phyloP scores from a whole-genome alignment of 1,140 invertebrate species.

The Linepithema humile region DNA sequence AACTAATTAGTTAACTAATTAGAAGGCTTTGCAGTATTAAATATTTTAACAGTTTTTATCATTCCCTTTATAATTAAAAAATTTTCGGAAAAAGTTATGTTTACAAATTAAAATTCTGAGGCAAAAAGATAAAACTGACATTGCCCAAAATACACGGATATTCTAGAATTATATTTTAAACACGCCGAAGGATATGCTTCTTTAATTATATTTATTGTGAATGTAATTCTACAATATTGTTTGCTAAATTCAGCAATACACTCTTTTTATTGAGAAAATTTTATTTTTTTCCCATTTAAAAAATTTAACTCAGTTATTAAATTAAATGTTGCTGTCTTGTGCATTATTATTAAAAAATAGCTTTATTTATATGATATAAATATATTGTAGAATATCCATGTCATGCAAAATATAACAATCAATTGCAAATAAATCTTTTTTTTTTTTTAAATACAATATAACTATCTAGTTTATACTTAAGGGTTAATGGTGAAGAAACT shows the following conservation, averaged over 20 bases:
- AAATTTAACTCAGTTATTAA: not conserved
- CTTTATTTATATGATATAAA: not conserved
- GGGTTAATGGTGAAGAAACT: not conserved
- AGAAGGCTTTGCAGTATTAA: not conserved
- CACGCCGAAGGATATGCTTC: not conserved
- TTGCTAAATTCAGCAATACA: not conserved
- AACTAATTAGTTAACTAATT: conserved; percentile 11
- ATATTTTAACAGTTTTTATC: conserved; percentile 22
- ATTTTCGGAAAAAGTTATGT: not conserved
- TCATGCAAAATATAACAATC: not conserved
- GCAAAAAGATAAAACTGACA: not conserved
- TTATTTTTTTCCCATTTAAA: not conserved
- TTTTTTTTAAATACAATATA: not conserved
- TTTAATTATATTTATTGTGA: not conserved
- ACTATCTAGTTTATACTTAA: not conserved
- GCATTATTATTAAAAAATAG: not conserved
- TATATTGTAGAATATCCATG: not conserved
- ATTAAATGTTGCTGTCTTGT: not conserved
- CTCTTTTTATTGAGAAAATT: not conserved
- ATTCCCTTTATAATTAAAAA: conserved; percentile 9
- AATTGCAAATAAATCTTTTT: not conserved
- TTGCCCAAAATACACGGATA: not conserved
- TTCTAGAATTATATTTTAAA: not conserved
- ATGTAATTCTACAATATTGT: too few relatives aligned
- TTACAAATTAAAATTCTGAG: not conserved